Conservation (phyloP, 92 coral and sea anemone genomes). For the Isaurus tuberculatus region DNA sequence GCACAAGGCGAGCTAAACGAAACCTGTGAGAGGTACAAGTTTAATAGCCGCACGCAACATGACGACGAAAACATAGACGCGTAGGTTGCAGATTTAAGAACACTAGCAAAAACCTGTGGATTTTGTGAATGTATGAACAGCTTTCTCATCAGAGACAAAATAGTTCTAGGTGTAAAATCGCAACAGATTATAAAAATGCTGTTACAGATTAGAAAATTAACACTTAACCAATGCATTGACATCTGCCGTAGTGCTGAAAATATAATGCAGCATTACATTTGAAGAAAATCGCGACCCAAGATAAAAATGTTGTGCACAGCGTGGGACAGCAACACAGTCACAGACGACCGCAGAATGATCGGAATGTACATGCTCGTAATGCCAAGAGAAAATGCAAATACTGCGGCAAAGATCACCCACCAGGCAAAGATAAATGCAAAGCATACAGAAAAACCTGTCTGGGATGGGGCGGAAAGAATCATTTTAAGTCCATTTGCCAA, state of each 20-base stretch:
- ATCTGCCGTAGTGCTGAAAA: conserved; percentile 47
- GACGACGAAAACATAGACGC: conserved; percentile 40
- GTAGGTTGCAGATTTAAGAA: conserved; percentile 36
- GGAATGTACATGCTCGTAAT: too few species aligned
- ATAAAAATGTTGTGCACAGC: conserved; percentile 20
- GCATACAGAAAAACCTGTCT: background rate
- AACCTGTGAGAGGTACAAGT: conserved; percentile 42
- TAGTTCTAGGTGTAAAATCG: conserved; percentile 34
- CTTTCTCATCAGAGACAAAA: conserved; percentile 48
- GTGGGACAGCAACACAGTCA: too few species aligned
- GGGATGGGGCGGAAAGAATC: conserved; percentile 5
- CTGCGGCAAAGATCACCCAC: background rate
- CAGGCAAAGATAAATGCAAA: conserved; percentile 6
- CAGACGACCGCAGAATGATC: too few species aligned
- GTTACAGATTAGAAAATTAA: conserved; percentile 43
- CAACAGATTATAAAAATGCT: conserved; percentile 29
- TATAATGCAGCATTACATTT: conserved; percentile 45
- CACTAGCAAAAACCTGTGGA: conserved; percentile 51
- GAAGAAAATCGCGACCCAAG: background rate
- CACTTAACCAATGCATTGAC: conserved; percentile 47
- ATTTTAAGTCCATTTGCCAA: background rate
- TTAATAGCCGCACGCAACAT: conserved; percentile 35
- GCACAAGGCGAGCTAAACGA: conserved; percentile 45
- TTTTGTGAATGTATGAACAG: conserved; percentile 46
- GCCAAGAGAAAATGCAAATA: too few species aligned